Base-by-base conservation (phyloP, 2,888 invertebrate genomes). In the Oithona nana region DNA sequence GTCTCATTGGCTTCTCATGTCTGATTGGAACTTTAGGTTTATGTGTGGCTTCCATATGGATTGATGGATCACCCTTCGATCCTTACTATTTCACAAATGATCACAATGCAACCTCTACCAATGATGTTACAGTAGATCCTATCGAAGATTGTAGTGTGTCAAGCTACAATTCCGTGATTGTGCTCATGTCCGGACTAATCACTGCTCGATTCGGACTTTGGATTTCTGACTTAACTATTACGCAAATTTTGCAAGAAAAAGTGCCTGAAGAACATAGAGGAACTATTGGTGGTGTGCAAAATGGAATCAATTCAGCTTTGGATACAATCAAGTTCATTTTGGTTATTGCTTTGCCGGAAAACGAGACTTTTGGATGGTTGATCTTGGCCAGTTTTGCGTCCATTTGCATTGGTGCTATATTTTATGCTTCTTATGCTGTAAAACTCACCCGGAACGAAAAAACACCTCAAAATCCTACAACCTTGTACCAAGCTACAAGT, bases 221-320 rank as follows among this genome's bases (percentile, higher is more conserved):
- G 78, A 70, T 76, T 63, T 72, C 75, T 1, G 78, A 78, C 68
- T 67, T 78, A 63, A 71, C 75, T 1, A 74, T 78, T 22, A 76
- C 74, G 20, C 78, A 78, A 68, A 69, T 76, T 26, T 71, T 77
- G 64, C 74, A 77, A 68, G 76, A 77, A 68, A 68, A 68, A 16
- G 74, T 77, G 1, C 67, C 65, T 3, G 76, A 77, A 64, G 65
- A 67, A 2, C 72, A 76, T 65, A 69, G 77, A 26, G 77, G 77
- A 3, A 71, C 73, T 4, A 72, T 78, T n/a, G 73, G 73, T 64
- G 77, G 77, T 1, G 76, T 78, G 1, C 78, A 78, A 67, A 71
- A 69, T 58, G 74, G 76, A 1, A 67, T 78, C n/a, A 77, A 77
- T 68, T 73, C 72, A 68, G 65, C 73, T n/a, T 71, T 77, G 71